Conservation (phyloP, 2,113 vertebrate species). For the Pterocles gutturalis region DNA sequence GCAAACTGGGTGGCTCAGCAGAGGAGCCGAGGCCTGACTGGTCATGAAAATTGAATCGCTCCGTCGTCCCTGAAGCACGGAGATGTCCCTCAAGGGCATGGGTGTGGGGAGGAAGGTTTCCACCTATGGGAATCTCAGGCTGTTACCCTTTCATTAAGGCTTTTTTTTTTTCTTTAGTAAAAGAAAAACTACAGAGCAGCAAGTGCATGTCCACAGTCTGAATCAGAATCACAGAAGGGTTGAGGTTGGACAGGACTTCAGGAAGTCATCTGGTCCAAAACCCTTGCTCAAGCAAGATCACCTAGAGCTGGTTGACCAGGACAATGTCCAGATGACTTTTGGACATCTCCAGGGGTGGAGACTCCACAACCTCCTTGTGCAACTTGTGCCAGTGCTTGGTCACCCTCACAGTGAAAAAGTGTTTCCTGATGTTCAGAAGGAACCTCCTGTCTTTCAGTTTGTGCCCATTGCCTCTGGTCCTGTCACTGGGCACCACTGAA, state of each 20-base stretch:
- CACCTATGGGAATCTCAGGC: neutral
- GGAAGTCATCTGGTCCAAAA: neutral
- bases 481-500: accelerated
- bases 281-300: neutral
- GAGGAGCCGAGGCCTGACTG: neutral
- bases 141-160: neutral
- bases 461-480: neutral
- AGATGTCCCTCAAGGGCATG: neutral
- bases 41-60: neutral
- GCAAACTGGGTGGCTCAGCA: neutral
- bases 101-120: neutral
- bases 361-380: neutral
- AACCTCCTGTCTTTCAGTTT: neutral
- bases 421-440: neutral
- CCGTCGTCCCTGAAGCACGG: neutral
- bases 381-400: neutral
- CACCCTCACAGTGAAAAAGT: neutral
- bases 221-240: neutral
- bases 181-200: neutral
- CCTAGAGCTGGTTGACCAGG: neutral
- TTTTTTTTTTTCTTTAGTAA: neutral
- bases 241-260: neutral
- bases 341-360: neutral
- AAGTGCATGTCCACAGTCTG: neutral
- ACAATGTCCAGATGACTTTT: neutral